Evolutionary conservation across 2,888 invertebrate genomes (phyloP), one percentile per base, ranked within the genome.

Genomic region (Hypena proboscidalis): DNA sequence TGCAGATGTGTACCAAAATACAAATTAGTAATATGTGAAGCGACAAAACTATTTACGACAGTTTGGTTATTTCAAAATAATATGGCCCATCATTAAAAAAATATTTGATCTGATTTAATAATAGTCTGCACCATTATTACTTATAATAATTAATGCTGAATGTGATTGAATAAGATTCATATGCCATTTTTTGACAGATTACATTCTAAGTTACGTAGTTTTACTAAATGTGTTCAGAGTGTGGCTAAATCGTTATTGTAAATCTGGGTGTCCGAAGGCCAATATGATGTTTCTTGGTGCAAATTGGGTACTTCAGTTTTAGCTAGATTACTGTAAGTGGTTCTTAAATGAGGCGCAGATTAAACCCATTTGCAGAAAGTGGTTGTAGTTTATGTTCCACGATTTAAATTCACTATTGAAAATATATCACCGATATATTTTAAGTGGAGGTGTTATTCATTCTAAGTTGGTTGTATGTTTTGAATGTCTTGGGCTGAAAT

Each of bases 161-260:
- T n/a, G n/a, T n/a, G n/a, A n/a, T n/a, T n/a, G n/a, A n/a, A n/a
- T n/a, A n/a, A n/a, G n/a, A n/a, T n/a, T n/a, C n/a, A n/a, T n/a
- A n/a, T n/a, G n/a, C n/a, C n/a, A n/a, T n/a, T n/a, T n/a, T n/a
- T n/a, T n/a, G n/a, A n/a, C n/a, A n/a, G n/a, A n/a, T n/a, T n/a
- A n/a, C n/a, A n/a, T n/a, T n/a, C n/a, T n/a, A n/a, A n/a, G n/a
- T n/a, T n/a, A n/a, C n/a, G n/a, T n/a, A n/a, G n/a, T n/a, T n/a
- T n/a, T n/a, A n/a, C n/a, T 58, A 42, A 56, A 41, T 53, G 63
- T 59, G 49, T 51, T 59, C 60, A 61, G 56, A 49, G 49, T 64
- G 56, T 61, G 48, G 38, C 46, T 56, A 62, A 69, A 67, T 72
- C 57, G 67, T 47, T 58, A 47, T 50, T 45, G 62, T 77, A 65